Evolutionary conservation across 2,888 invertebrate species (phyloP).

Genomic region (Dioctria linearis): DNA sequence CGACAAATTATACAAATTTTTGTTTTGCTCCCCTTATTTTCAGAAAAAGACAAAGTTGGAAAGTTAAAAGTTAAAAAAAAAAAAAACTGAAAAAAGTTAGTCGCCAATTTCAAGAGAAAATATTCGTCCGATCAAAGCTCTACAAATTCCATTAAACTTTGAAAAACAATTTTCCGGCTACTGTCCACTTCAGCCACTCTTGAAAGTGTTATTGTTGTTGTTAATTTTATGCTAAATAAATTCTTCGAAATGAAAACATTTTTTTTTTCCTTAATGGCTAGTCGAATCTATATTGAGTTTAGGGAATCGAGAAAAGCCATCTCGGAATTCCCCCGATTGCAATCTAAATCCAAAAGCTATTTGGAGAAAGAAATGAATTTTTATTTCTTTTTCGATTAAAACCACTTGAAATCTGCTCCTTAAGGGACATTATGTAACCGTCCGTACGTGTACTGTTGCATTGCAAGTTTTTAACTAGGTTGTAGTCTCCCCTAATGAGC

Average conservation of each 20-base stretch:
- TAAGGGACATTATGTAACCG: no score
- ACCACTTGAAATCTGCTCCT: no score
- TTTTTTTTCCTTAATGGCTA: not conserved
- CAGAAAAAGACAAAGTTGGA: not conserved
- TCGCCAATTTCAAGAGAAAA: not conserved
- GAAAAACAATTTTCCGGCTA: not conserved
- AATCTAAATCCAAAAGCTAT: no score
- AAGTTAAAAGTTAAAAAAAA: not conserved
- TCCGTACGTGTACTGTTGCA: no score
- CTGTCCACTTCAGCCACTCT: not conserved
- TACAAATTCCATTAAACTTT: not conserved
- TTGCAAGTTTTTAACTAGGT: no score
- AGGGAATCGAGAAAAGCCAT: no score
- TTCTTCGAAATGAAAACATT: not conserved
- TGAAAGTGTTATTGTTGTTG: not conserved
- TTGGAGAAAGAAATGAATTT: conserved; percentile 8
- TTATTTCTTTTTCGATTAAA: not conserved
- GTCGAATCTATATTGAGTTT: no score
- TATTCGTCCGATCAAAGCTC: not conserved
- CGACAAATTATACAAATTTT: no score
- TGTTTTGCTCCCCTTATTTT: no score
- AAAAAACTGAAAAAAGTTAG: not conserved
- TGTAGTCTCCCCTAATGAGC: no score
- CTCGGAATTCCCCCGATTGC: no score
- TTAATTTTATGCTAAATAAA: conserved; percentile 6